A percentile compares a stretch with the other conserved stretches of the same genome.
phyloP scores from a whole-genome alignment of 1,140 invertebrate species.

The Drosophila kurseongensis region DNA sequence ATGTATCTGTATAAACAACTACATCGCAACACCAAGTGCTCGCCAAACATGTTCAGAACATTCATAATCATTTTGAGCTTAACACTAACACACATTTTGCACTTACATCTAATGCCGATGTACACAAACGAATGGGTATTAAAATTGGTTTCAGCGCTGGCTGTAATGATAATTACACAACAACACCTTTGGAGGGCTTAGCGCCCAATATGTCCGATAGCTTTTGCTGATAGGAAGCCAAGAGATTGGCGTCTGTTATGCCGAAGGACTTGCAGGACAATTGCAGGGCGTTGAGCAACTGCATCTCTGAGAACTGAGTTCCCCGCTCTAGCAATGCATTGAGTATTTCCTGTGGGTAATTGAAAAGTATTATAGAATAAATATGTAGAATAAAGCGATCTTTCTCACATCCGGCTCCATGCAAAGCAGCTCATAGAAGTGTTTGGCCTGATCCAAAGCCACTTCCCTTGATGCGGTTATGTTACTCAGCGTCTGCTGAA shows the following conservation, averaged over 20 bases:
- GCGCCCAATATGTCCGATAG: constrained; percentile 86
- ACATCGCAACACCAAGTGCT: constrained; percentile 66
- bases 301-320: constrained; percentile 92
- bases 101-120: constrained; percentile 50
- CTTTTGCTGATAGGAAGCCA: constrained; percentile 85
- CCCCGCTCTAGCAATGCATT: constrained; percentile 92
- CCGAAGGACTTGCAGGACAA: constrained; percentile 86
- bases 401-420: constrained; percentile 89
- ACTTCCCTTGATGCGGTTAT: constrained; percentile 93
- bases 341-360: constrained; percentile 90
- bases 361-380: no score
- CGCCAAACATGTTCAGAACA: constrained; percentile 70
- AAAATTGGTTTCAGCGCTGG: constrained; percentile 31
- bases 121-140: constrained; percentile 36
- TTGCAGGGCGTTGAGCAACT: constrained; percentile 94
- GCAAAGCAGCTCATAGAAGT: constrained; percentile 95
- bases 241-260: constrained; percentile 83
- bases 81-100: constrained; percentile 57
- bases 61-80: constrained; percentile 59
- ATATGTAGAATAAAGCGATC: no score
- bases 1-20: constrained; percentile 61
- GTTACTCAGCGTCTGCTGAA: constrained; percentile 94
- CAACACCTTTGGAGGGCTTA: constrained; percentile 79
- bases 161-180: constrained; percentile 61
- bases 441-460: constrained; percentile 94